A percentile compares a stretch with the other conserved stretches of the same genome.
These are phyloP conservation scores for Monarcha castaneiventris DNA, from an alignment of 2,113 vertebrate species.

Conservation along the genomic window DNA sequence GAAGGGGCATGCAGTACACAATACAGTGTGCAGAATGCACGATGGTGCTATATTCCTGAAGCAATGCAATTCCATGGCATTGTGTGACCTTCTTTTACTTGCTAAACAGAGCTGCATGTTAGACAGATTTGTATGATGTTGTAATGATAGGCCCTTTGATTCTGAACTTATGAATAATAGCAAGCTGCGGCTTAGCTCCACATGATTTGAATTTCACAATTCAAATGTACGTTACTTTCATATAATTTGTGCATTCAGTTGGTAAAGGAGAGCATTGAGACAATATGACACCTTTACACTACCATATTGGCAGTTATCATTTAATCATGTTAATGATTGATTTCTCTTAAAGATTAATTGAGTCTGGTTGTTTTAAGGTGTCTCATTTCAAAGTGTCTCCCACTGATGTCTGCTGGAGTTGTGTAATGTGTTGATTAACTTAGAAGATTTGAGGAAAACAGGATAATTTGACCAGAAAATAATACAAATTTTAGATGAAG, in stretches of 20 bases:
- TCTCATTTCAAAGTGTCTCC: slow-evolving; percentile 26
- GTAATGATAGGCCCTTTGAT: neutral
- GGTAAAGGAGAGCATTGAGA: neutral
- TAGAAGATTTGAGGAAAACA: slow-evolving; percentile 26
- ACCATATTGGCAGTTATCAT: neutral
- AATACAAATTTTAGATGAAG: neutral
- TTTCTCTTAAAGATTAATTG: slow-evolving; percentile 14
- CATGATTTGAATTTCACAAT: neutral
- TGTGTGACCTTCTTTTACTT: neutral
- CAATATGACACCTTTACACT: neutral
- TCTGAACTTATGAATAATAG: neutral
- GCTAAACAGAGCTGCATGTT: neutral
- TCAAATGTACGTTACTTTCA: neutral
- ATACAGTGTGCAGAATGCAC: neutral
- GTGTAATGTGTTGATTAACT: slow-evolving; percentile 16
- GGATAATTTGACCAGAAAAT: neutral
- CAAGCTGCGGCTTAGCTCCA: neutral
- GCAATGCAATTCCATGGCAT: neutral
- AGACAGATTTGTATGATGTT: neutral
- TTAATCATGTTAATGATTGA: slow-evolving; percentile 32
- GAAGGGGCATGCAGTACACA: neutral
- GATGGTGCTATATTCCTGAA: neutral
- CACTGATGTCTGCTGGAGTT: slow-evolving; percentile 11
- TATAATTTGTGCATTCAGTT: neutral
- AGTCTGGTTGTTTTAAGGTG: slow-evolving; percentile 37